Percentiles rank a stretch among this genome's conserved stretches.
These are phyloP conservation scores for Helogale parvula DNA, from an alignment of 2,113 vertebrate species.

Conservation along the genomic window DNA sequence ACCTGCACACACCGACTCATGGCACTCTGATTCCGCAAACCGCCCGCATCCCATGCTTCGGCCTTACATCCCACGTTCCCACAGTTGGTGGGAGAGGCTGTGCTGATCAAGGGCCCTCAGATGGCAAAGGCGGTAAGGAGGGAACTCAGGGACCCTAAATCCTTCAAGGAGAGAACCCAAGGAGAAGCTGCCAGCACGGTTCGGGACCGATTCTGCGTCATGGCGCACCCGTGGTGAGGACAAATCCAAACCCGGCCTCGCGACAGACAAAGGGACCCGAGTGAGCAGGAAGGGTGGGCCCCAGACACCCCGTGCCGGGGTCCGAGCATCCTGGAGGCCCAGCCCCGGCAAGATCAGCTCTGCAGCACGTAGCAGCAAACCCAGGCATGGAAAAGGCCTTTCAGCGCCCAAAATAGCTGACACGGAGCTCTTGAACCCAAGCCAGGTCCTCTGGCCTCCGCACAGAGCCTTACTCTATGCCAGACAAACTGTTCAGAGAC, in stretches of 20 bases:
- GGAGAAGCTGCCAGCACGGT: background rate
- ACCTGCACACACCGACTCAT: background rate
- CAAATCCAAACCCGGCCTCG: background rate
- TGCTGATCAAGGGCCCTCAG: background rate
- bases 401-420: slow-evolving; percentile 28
- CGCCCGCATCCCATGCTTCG: background rate
- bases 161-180: background rate
- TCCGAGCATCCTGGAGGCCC: slow-evolving; percentile 56
- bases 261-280: background rate
- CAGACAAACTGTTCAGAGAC: background rate
- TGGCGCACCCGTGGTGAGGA: background rate
- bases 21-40: background rate
- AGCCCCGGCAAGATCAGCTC: slow-evolving; percentile 35
- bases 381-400: slow-evolving; percentile 62
- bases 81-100: background rate
- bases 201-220: background rate
- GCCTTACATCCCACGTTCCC: background rate
- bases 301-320: background rate
- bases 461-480: background rate
- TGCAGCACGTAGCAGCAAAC: slow-evolving; percentile 54
- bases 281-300: background rate
- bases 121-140: background rate
- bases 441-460: background rate
- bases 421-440: background rate
- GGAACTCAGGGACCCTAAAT: background rate